A percentile compares a stretch with the other conserved stretches of the same genome.
phyloP scores from a whole-genome alignment of 2,888 invertebrate genomes.

The Plagodis pulveraria region DNA sequence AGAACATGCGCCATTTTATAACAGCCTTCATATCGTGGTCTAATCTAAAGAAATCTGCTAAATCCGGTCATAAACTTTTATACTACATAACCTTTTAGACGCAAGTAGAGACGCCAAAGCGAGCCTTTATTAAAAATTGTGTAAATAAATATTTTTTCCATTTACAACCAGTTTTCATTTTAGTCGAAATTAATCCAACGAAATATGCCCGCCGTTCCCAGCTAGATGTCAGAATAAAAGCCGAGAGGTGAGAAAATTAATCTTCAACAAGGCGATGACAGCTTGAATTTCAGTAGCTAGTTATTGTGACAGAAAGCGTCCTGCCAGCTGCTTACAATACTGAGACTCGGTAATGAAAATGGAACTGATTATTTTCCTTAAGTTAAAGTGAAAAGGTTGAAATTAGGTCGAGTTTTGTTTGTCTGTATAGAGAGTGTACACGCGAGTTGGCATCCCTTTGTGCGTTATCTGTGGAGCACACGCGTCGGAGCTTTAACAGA shows the following conservation, averaged over 20 bases:
- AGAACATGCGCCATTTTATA: neutral
- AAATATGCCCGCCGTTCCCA: slow-evolving; percentile 16
- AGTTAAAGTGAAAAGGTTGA: slow-evolving; percentile 34
- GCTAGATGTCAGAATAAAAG: slow-evolving; percentile 34
- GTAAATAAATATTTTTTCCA: slow-evolving; percentile 3
- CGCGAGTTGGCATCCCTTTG: slow-evolving; percentile 46
- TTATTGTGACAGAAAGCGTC: slow-evolving; percentile 36
- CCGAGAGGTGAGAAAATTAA: slow-evolving; percentile 32
- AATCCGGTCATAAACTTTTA: too few species aligned
- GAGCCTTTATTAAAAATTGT: slow-evolving; percentile 17
- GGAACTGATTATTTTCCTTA: slow-evolving; percentile 36
- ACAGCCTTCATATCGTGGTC: too few species aligned
- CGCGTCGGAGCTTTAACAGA: slow-evolving; percentile 44
- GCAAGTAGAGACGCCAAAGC: neutral
- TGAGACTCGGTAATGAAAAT: slow-evolving; percentile 25
- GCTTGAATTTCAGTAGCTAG: slow-evolving; percentile 37
- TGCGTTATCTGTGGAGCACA: slow-evolving; percentile 56
- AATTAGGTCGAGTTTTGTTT: slow-evolving; percentile 36
- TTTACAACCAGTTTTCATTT: slow-evolving; percentile 14
- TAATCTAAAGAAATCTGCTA: too few species aligned
- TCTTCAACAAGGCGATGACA: slow-evolving; percentile 33
- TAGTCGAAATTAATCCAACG: slow-evolving; percentile 23
- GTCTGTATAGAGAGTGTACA: slow-evolving; percentile 30
- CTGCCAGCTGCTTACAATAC: slow-evolving; percentile 27
- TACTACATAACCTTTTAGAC: too few species aligned